phyloP scores from a whole-genome alignment of 2,888 invertebrate species.

The Noctua comes region DNA sequence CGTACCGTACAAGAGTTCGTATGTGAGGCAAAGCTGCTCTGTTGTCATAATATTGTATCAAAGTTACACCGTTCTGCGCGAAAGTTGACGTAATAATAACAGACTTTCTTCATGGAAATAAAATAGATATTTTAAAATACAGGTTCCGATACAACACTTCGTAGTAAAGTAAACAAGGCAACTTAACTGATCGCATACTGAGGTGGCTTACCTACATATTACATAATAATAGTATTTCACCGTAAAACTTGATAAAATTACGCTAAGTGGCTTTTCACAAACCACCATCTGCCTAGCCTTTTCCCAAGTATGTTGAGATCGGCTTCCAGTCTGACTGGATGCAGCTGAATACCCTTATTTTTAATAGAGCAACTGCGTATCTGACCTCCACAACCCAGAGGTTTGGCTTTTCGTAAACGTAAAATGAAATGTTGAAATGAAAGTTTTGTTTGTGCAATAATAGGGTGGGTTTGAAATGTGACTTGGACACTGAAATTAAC shows the following conservation, averaged over 20 bases:
- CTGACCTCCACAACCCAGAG: too few species aligned
- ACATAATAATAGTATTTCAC: background rate
- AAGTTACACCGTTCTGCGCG: constrained; percentile 23
- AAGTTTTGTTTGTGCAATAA: constrained; percentile 3
- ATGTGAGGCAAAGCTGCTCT: background rate
- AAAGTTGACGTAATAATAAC: constrained; percentile 47
- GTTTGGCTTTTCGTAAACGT: background rate
- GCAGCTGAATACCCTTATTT: too few species aligned
- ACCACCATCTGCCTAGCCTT: too few species aligned
- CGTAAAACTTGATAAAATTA: background rate
- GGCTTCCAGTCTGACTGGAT: too few species aligned
- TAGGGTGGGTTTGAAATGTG: background rate
- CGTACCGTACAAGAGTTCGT: background rate
- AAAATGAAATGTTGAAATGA: constrained; percentile 15
- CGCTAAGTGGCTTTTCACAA: background rate
- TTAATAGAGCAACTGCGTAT: too few species aligned
- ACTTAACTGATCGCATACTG: background rate
- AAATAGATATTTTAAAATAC: constrained; percentile 28
- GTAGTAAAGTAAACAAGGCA: constrained; percentile 23
- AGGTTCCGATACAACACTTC: background rate
- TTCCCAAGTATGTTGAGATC: too few species aligned
- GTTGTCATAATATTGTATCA: constrained; percentile 46
- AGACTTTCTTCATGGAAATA: constrained; percentile 14
- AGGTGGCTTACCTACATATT: background rate
- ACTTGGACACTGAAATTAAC: background rate